Evolutionary conservation across 2,113 vertebrate genomes (phyloP).

Genomic region (Rhinolophus ferrumequinum): DNA sequence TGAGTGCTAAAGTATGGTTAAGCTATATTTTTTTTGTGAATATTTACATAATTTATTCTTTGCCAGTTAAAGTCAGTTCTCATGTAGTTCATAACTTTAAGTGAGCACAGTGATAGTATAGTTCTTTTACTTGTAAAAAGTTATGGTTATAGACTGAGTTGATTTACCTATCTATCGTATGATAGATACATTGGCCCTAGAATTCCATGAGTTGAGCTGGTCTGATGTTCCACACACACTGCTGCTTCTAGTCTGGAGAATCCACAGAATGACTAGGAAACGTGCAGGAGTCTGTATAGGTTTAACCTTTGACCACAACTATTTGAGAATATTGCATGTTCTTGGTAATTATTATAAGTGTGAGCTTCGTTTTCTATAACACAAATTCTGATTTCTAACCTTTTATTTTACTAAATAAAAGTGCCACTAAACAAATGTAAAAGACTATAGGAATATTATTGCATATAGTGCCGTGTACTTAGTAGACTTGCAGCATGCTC

Average conservation of each 20-base stretch:
- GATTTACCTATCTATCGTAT: neutral
- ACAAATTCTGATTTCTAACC: neutral
- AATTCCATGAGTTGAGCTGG: neutral
- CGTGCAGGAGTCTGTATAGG: neutral
- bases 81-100: conserved; percentile 23
- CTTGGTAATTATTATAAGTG: neutral
- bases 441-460: neutral
- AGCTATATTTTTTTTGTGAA: neutral
- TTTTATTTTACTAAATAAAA: conserved; percentile 47
- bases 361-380: conserved; percentile 12
- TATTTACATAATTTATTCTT: conserved; percentile 2
- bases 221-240: neutral
- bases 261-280: neutral
- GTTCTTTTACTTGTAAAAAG: neutral
- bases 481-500: neutral
- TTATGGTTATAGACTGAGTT: neutral
- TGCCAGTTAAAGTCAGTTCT: conserved; percentile 15
- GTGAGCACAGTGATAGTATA: neutral
- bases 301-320: neutral
- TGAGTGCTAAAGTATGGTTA: neutral
- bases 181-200: neutral
- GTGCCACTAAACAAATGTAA: neutral
- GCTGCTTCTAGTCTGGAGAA: neutral
- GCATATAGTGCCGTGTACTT: neutral
- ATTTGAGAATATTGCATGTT: neutral